Base-by-base conservation (phyloP, 2,113 vertebrate species). In the Amia ocellicauda region DNA sequence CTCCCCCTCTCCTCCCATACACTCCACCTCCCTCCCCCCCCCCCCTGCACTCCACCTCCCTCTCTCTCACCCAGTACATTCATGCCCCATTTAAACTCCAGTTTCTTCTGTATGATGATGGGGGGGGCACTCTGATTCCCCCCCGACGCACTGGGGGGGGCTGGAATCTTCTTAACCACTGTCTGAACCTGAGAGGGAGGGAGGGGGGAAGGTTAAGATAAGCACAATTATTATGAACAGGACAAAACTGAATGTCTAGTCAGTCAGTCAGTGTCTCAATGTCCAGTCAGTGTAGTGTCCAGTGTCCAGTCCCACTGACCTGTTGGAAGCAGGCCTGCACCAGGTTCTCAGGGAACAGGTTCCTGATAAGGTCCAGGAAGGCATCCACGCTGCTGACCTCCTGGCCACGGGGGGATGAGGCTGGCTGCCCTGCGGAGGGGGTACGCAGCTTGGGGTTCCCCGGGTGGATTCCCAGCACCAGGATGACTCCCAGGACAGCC, bases 51-150 rank as follows among this genome's bases (percentile, higher is more conserved):
- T 4, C 31, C 31, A 4, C 26, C 23, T 19, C 22, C 20, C 29
- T 20, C 2, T 1, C 16, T 66, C 87, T 83, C 72, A 93, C 91
- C 90, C 2, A 93, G 84, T 23, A 93, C 89, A 51, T 93, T 93
- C 90, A 91, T 93, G 63, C 91, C 90, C 75, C 88, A 86, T 66
- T 91, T 93, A 62, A 90, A 83, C 63, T 91, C 91, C 77, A 92
- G 80, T 3, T 74, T 88, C 72, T 90, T 93, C 26, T 58, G 80
- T 56, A 24, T 83, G 26, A 85, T 63, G 0, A 85, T 3, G 17
- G 81, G 23, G 1, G 85, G 87, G 47, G 85, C 88, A 0, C 75
- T 82, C 58, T 86, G 85, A 72, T 88, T 89, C 0, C 67, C 41
- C 8, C 65, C 68, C 1, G 17, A 51, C 24, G 1, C 29, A 7